phyloP scores from a whole-genome alignment of 2,797 vertebrate genomes.

The Petrocephalus sullivani region DNA sequence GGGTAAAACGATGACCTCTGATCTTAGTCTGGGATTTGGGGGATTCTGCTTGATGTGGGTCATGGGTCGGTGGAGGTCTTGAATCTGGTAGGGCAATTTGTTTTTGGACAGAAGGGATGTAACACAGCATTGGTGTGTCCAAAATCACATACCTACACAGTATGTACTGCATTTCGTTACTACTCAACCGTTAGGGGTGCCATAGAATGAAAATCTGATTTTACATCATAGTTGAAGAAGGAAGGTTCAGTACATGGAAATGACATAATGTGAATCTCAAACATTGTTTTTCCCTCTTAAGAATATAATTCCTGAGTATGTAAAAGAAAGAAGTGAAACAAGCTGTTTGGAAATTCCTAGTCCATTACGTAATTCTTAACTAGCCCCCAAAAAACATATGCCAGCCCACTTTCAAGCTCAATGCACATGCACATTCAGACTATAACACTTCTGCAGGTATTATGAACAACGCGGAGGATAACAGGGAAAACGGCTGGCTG shows the following conservation, averaged over 20 bases:
- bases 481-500: neutral
- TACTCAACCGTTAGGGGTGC: neutral
- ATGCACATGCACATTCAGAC: neutral
- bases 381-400: neutral
- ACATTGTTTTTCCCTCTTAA: neutral
- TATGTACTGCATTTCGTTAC: neutral
- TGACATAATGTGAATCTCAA: neutral
- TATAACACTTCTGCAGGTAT: neutral
- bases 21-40: neutral
- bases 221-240: neutral
- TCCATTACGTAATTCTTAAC: neutral
- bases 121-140: neutral
- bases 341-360: neutral
- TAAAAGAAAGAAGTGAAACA: neutral
- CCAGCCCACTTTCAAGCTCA: neutral
- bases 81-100: neutral
- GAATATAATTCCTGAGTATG: neutral
- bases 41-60: neutral
- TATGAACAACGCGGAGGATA: neutral
- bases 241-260: neutral
- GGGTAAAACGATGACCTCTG: neutral
- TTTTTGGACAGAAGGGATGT: neutral
- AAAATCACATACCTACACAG: neutral
- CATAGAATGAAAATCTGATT: neutral
- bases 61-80: neutral